Percentiles rank a stretch among this genome's conserved stretches.
Evolutionary conservation across 1,140 invertebrate species (phyloP).

Genomic region (Pseudoatta argentina): DNA sequence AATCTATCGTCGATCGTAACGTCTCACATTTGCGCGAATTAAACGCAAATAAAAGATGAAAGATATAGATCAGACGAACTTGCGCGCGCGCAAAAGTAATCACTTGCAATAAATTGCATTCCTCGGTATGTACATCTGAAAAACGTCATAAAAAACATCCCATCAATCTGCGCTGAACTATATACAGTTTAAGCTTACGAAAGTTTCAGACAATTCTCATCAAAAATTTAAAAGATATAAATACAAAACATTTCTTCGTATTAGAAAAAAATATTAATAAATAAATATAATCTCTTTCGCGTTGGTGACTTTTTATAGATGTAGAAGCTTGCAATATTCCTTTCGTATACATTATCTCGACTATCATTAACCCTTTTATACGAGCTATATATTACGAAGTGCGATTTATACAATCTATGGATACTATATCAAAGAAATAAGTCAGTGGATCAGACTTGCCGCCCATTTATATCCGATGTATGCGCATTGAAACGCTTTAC

Average conservation of each 20-base stretch:
- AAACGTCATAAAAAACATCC: neutral
- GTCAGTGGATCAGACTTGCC: neutral
- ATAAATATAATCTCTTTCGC: neutral
- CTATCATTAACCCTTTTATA: neutral
- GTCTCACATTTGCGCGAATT: slow-evolving; percentile 31
- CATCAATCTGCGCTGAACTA: neutral
- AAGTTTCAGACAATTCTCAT: neutral
- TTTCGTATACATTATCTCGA: neutral
- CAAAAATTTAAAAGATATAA: neutral
- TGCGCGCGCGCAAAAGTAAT: slow-evolving; percentile 12
- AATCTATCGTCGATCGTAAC: slow-evolving; percentile 45
- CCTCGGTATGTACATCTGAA: neutral
- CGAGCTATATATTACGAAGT: neutral
- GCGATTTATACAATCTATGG: slow-evolving; percentile 14
- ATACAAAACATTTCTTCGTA: neutral
- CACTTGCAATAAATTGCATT: slow-evolving; percentile 31
- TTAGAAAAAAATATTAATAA: slow-evolving; percentile 17
- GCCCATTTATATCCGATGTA: slow-evolving; percentile 6
- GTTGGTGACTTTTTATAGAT: neutral
- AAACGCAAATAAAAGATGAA: slow-evolving; percentile 50
- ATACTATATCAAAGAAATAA: slow-evolving; percentile 23
- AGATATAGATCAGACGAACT: neutral
- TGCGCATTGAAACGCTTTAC: slow-evolving; percentile 18
- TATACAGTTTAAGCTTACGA: neutral
- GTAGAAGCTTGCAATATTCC: neutral